Evolutionary conservation across 2,888 invertebrate species (phyloP).

Genomic region (Netelia virgata): DNA sequence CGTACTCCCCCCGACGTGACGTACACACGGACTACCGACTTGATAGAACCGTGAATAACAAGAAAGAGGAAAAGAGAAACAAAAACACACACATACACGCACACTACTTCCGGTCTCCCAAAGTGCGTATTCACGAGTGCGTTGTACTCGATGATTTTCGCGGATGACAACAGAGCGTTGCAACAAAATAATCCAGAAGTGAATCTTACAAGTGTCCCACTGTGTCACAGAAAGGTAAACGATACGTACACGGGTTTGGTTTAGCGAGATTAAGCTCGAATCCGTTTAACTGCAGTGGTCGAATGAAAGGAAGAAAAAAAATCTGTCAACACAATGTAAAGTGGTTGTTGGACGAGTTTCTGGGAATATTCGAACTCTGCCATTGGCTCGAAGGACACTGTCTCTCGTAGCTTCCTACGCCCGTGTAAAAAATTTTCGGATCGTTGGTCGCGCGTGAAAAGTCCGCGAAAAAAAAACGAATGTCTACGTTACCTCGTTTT

Average conservation of each 20-base stretch:
- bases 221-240: slow-evolving; percentile 16
- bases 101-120: slow-evolving; percentile 30
- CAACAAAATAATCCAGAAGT: slow-evolving; percentile 1
- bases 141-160: slow-evolving; percentile 16
- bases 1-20: slow-evolving; percentile 75
- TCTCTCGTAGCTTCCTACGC: slow-evolving; percentile 18
- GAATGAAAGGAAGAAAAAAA: slow-evolving; percentile 58
- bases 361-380: slow-evolving; percentile 20
- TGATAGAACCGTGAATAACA: slow-evolving; percentile 7
- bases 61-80: slow-evolving; percentile 49
- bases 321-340: slow-evolving; percentile 77
- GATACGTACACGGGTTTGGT: not conserved
- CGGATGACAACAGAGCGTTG: slow-evolving; percentile 14
- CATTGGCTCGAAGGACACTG: slow-evolving; percentile 30
- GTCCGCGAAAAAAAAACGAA: slow-evolving; percentile 21
- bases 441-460: slow-evolving; percentile 5
- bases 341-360: slow-evolving; percentile 57
- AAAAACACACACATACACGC: slow-evolving; percentile 33
- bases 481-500: slow-evolving; percentile 70
- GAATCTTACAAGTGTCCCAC: slow-evolving; percentile 61
- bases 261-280: slow-evolving; percentile 54
- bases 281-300: slow-evolving; percentile 69
- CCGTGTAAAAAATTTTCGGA: not conserved
- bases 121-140: slow-evolving; percentile 17
- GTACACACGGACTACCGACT: slow-evolving; percentile 67